Percentiles rank a stretch among this genome's conserved stretches.
Evolutionary conservation across 2,113 vertebrate species (phyloP).

Genomic region (Cyprinodon brontotheroides): DNA sequence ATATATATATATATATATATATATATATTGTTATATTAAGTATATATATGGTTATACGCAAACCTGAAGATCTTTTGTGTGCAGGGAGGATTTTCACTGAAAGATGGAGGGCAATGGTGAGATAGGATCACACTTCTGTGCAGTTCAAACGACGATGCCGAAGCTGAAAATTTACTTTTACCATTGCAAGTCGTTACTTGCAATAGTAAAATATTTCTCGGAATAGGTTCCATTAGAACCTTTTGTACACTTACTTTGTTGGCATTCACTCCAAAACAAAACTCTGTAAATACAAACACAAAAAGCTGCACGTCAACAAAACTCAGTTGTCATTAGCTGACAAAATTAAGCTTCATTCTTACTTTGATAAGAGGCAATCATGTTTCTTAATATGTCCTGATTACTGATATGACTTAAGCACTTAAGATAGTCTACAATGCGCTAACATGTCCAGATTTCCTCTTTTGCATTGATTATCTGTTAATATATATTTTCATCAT

Average conservation of each 20-base stretch:
- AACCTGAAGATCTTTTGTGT: slow-evolving; percentile 8
- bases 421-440: neutral
- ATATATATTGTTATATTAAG: no score
- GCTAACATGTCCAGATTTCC: neutral
- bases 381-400: neutral
- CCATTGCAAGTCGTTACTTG: slow-evolving; percentile 8
- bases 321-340: neutral
- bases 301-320: neutral
- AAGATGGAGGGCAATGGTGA: slow-evolving; percentile 7
- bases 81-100: slow-evolving; percentile 4
- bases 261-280: neutral
- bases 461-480: neutral
- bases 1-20: no score
- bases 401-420: neutral
- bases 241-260: neutral
- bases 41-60: no score
- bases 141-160: slow-evolving; percentile 22
- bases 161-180: slow-evolving; percentile 23
- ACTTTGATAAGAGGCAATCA: neutral
- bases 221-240: neutral
- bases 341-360: neutral
- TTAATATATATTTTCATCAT: neutral
- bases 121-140: slow-evolving; percentile 9
- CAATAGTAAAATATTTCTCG: neutral
- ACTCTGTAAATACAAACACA: neutral